Conservation (phyloP, 2,888 invertebrate genomes). For the Ligdia adustata region DNA sequence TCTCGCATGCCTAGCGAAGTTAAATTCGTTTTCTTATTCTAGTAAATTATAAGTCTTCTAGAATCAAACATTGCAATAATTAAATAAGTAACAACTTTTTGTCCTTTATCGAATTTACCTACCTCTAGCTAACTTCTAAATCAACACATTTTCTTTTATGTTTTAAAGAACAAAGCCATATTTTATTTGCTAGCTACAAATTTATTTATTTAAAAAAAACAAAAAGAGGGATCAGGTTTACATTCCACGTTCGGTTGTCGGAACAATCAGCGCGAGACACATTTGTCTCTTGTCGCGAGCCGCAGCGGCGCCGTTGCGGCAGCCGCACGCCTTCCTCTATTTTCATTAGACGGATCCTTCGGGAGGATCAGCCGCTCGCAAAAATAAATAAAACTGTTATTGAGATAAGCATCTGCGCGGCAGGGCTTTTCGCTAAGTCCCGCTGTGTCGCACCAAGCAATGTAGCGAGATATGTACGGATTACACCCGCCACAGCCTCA, state of each 20-base stretch:
- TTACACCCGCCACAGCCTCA: constrained; percentile 67
- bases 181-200: too few species aligned
- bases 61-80: too few species aligned
- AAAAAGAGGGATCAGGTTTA: constrained; percentile 34
- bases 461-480: constrained; percentile 81
- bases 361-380: constrained; percentile 78
- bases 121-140: too few species aligned
- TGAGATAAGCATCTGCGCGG: constrained; percentile 82
- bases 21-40: too few species aligned
- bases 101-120: too few species aligned
- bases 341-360: constrained; percentile 76
- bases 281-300: constrained; percentile 10
- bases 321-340: constrained; percentile 61
- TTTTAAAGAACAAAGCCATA: too few species aligned
- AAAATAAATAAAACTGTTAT: constrained; percentile 85
- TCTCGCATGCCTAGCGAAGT: too few species aligned
- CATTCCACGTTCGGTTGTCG: constrained; percentile 27
- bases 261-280: constrained; percentile 9
- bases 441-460: constrained; percentile 80
- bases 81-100: too few species aligned
- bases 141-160: too few species aligned
- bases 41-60: too few species aligned
- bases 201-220: too few species aligned
- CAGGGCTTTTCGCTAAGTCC: constrained; percentile 81
- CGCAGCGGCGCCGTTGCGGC: constrained; percentile 39